These are phyloP conservation scores for Chascanopsetta lugubris DNA, from an alignment of 2,113 vertebrate species.

Conservation along the genomic window DNA sequence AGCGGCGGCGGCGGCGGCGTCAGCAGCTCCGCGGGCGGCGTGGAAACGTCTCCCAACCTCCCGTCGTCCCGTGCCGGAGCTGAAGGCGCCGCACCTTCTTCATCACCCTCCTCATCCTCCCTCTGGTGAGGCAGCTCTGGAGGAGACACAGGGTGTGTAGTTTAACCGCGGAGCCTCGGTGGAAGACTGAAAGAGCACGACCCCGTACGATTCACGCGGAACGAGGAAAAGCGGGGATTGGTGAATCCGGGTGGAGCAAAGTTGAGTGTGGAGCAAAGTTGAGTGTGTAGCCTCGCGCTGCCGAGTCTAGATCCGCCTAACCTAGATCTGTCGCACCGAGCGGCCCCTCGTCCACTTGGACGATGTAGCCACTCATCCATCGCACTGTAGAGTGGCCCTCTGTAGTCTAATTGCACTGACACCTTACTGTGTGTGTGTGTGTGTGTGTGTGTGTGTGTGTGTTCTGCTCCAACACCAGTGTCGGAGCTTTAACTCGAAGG, in stretches of 20 bases:
- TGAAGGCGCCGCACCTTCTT: slow-evolving; percentile 34
- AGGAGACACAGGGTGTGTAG: slow-evolving; percentile 48
- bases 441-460: slow-evolving; percentile 11
- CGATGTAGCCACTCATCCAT: slow-evolving; percentile 63
- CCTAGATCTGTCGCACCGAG: slow-evolving; percentile 79
- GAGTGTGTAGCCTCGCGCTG: slow-evolving; percentile 43
- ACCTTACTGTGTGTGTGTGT: slow-evolving; percentile 32
- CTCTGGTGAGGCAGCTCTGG: slow-evolving; percentile 50
- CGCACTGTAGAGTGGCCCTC: slow-evolving; percentile 43
- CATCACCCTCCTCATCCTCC: slow-evolving; percentile 35
- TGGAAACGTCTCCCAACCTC: slow-evolving; percentile 33
- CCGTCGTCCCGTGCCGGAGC: slow-evolving; percentile 4
- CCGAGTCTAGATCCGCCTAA: slow-evolving; percentile 63
- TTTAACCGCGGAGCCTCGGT: slow-evolving; percentile 37
- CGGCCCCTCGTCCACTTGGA: slow-evolving; percentile 60
- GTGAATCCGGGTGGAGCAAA: slow-evolving; percentile 2
- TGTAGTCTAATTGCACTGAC: slow-evolving; percentile 68
- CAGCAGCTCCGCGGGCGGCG: slow-evolving; percentile 4
- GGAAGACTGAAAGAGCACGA: slow-evolving; percentile 23
- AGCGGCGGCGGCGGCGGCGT: slow-evolving; percentile 20
- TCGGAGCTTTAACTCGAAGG: background rate
- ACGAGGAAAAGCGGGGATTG: background rate
- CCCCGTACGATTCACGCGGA: too few species aligned
- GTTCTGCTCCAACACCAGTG: background rate
- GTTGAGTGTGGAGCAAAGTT: slow-evolving; percentile 31